Conservation (phyloP, 2,113 vertebrate species). For the Poicephalus gulielmi region DNA sequence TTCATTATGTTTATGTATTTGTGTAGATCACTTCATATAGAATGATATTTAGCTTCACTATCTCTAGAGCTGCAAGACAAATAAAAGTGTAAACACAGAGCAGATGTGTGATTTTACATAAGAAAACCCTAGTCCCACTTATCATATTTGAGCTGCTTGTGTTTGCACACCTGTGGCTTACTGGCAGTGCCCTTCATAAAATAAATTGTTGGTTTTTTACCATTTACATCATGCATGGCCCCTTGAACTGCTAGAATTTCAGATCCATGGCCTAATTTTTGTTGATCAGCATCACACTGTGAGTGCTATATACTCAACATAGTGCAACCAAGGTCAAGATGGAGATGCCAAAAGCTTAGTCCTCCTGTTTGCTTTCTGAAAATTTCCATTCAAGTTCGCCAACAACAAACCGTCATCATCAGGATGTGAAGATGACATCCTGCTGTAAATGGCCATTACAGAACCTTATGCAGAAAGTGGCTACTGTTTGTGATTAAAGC, state of each 20-base stretch:
- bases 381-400: not conserved
- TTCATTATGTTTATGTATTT: not conserved
- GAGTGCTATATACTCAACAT: not conserved
- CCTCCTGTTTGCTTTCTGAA: not conserved
- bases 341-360: not conserved
- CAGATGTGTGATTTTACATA: constrained; percentile 37
- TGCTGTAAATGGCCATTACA: not conserved
- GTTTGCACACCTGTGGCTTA: constrained; percentile 41
- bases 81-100: constrained; percentile 22
- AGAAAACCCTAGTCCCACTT: not conserved
- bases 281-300: not conserved
- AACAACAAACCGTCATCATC: fast-evolving
- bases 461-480: not conserved
- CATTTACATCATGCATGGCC: not conserved
- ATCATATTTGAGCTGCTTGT: constrained; percentile 13
- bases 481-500: not conserved
- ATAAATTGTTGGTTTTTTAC: not conserved
- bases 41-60: constrained; percentile 4
- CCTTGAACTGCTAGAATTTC: not conserved
- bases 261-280: not conserved
- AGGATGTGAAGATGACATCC: not conserved
- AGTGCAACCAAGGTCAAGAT: not conserved
- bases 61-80: constrained; percentile 15
- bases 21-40: not conserved
- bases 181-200: not conserved